Conservation (phyloP, 2,888 invertebrate genomes). For the Xestobium rufovillosum region DNA sequence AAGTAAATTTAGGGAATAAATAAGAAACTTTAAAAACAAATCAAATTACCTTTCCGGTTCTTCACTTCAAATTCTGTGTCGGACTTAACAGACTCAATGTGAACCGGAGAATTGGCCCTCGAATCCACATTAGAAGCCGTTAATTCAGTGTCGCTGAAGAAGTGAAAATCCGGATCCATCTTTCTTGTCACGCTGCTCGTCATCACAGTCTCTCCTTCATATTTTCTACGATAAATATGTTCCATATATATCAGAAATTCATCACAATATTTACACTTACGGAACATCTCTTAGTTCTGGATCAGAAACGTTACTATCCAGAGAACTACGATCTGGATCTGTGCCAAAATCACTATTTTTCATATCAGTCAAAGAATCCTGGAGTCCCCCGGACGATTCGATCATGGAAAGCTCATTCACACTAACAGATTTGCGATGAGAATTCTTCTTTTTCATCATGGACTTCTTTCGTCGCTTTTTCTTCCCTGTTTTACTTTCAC, state of each 20-base stretch:
- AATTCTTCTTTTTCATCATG: conserved; percentile 71
- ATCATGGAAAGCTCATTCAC: conserved; percentile 46
- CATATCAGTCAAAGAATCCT: conserved; percentile 43
- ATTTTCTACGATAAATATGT: background rate
- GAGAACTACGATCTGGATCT: conserved; percentile 41
- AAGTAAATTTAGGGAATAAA: conserved; percentile 12
- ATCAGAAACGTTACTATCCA: conserved; percentile 40
- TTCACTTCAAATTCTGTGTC: conserved; percentile 88
- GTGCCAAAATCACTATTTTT: conserved; percentile 35
- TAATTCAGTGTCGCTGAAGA: conserved; percentile 90
- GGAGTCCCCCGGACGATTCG: conserved; percentile 42
- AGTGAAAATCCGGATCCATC: conserved; percentile 67
- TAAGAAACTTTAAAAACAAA: background rate
- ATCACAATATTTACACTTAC: conserved; percentile 27
- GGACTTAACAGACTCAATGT: conserved; percentile 57
- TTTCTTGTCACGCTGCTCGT: conserved; percentile 22
- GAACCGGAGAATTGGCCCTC: conserved; percentile 69
- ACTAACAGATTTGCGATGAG: conserved; percentile 62
- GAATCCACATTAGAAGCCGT: conserved; percentile 51
- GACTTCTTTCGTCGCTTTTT: conserved; percentile 74
- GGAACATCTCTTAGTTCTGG: conserved; percentile 40
- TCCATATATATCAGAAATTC: background rate
- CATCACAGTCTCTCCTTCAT: conserved; percentile 1
- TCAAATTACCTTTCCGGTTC: conserved; percentile 41
- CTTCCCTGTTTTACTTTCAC: conserved; percentile 55